Evolutionary conservation across 1,140 invertebrate genomes (phyloP), one percentile per base, ranked within the genome.

Genomic region (Atta texana): DNA sequence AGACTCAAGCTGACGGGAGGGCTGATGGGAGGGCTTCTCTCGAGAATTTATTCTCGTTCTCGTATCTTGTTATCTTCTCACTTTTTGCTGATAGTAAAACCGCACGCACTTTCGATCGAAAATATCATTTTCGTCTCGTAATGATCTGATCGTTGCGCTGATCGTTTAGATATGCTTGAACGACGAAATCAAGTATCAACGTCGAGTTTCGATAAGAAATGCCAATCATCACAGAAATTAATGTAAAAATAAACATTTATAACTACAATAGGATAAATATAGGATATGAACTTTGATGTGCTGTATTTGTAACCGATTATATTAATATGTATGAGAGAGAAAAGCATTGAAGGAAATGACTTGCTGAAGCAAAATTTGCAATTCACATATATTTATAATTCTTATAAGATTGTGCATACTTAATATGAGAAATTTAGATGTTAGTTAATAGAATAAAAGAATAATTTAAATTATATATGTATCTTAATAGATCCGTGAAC

Each of bases 11-110:
- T 51, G 53, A 61, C 68, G 53, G n/a, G n/a, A n/a, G n/a, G n/a
- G n/a, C n/a, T n/a, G n/a, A 44, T 31, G 49, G 4, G 7, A 53
- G 24, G 12, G 53, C 28, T 74, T 72, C 53, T 71, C 14, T 51
- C 49, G 14, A 44, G 31, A 53, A 69, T 77, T 68, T 80, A 61
- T 14, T 82, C 24, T 59, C 18, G 49, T 69, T 69, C 63, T n/a
- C 21, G 31, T 18, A 49, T 24, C 31, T 44, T 81, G n/a, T 8
- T 34, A 8, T 21, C 24, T 49, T 74, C 39, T 82, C 66, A 18
- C 39, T 69, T 69, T 18, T 44, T 21, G 24, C 34, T 18, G 49
- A 55, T 55, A 14, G 10, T 12, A 21, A 28, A 68, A 18, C 5
- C 51, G 34, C 14, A n/a, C 16, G 39, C 68, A 53, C 61, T 59